Percentiles rank a stretch among this genome's conserved stretches.
phyloP scores from a whole-genome alignment of 2,797 vertebrate species.

The Meriones psammophilus region DNA sequence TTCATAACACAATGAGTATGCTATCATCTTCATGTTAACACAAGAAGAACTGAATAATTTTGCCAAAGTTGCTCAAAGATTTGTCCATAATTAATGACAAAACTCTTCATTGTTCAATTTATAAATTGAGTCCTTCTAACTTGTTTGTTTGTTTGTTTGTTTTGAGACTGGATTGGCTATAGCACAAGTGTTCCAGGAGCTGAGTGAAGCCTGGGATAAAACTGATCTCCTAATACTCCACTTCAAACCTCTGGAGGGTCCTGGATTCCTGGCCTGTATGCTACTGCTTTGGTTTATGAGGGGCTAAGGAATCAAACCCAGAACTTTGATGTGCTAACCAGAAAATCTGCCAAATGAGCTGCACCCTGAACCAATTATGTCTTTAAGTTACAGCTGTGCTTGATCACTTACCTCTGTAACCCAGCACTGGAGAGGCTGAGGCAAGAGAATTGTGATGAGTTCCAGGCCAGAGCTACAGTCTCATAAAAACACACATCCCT shows the following conservation, averaged over 20 bases:
- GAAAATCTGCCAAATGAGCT: neutral
- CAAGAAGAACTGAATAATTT: neutral
- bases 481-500: neutral
- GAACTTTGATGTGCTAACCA: neutral
- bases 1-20: neutral
- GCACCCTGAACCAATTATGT: neutral
- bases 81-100: neutral
- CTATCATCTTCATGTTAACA: constrained; percentile 13
- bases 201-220: neutral
- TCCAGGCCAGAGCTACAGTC: neutral
- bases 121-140: neutral
- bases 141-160: neutral
- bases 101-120: neutral
- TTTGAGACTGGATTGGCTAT: neutral
- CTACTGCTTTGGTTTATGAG: no score
- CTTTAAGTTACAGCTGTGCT: neutral
- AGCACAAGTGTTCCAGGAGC: neutral
- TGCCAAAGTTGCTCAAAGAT: neutral
- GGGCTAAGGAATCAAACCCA: neutral
- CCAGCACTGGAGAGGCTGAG: neutral
- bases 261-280: neutral
- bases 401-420: neutral
- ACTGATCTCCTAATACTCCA: neutral
- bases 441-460: neutral
- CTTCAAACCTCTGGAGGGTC: neutral